phyloP scores from a whole-genome alignment of 2,797 vertebrate species.

The Oreochromis grahami region DNA sequence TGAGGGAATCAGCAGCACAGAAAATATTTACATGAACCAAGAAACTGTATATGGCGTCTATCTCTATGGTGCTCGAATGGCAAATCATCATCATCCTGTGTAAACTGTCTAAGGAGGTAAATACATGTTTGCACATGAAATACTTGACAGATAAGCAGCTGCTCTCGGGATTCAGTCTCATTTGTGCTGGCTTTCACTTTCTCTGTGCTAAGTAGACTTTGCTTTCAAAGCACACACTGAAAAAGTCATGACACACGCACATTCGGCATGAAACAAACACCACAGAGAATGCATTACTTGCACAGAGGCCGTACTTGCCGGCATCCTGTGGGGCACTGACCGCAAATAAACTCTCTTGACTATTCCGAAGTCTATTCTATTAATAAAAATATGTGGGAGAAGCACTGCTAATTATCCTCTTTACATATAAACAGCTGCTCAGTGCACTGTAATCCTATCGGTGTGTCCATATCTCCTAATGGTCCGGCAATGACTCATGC shows the following conservation, averaged over 20 bases:
- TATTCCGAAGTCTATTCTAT: slow-evolving; percentile 35
- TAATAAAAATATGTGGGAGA: slow-evolving; percentile 65
- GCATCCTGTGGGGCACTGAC: slow-evolving; percentile 13
- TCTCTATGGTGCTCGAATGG: slow-evolving; percentile 25
- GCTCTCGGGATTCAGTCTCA: slow-evolving; percentile 46
- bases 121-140: slow-evolving; percentile 50
- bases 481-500: slow-evolving; percentile 43
- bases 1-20: not conserved
- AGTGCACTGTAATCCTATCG: slow-evolving; percentile 14
- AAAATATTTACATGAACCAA: slow-evolving; percentile 30
- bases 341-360: slow-evolving; percentile 28
- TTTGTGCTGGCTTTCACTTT: slow-evolving; percentile 42
- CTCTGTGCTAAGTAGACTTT: slow-evolving; percentile 15
- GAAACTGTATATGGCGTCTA: not conserved
- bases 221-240: slow-evolving; percentile 30
- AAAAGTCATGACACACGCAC: slow-evolving; percentile 49
- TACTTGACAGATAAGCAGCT: slow-evolving; percentile 59
- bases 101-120: slow-evolving; percentile 45
- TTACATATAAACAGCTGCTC: slow-evolving; percentile 57
- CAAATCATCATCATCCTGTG: slow-evolving; percentile 38
- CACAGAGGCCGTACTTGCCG: not conserved
- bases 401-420: slow-evolving; percentile 64
- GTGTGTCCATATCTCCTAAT: slow-evolving; percentile 33
- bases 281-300: not conserved
- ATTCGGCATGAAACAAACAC: slow-evolving; percentile 37